Base-by-base conservation (phyloP, 1,140 invertebrate genomes). In the Adoxophyes honmai region DNA sequence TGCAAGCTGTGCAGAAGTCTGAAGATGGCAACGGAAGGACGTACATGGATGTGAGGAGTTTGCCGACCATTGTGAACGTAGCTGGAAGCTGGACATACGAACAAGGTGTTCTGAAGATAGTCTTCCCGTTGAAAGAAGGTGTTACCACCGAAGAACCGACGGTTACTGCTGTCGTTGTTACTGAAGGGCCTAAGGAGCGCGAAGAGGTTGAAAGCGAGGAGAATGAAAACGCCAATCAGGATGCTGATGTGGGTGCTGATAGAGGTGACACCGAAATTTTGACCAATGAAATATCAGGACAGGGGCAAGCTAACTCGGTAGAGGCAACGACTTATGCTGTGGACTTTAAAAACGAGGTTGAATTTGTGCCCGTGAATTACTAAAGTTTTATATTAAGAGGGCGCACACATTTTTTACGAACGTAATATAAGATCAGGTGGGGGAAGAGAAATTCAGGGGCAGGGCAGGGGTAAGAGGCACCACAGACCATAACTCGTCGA, bases 301-400 rank as follows among this genome's bases (percentile, higher is more conserved):
- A 15, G 16, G 15, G 5, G 38, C n/a, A n/a, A n/a, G n/a, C n/a
- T n/a, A n/a, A 64, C 14, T 8, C 34, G 0, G 62, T 76, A 0
- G 76, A 78, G 64, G 76, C 73, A 0, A 78, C 76, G 5, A 78
- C 76, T 5, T 78, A 78, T 51, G 65, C 76, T n/a, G 71, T 78
- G 2, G 65, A 76, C 34, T 55, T 76, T 18, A 74, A 70, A 10
- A 62, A 76, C 11, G 69, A 78, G 1, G 61, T 73, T 0, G 76
- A 78, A 52, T 78, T 78, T 18, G 68, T 76, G n/a, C 76, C 76
- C 11, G 60, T 76, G 5, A n/a, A n/a, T n/a, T n/a, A n/a, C n/a
- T n/a, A n/a, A n/a, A n/a, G n/a, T n/a, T n/a, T n/a, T n/a, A n/a
- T n/a, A n/a, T n/a, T n/a, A n/a, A n/a, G n/a, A n/a, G n/a, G n/a